Percentiles rank a stretch among this genome's conserved stretches.
phyloP scores from a whole-genome alignment of 2,797 vertebrate genomes.

The Pelobates cultripes region DNA sequence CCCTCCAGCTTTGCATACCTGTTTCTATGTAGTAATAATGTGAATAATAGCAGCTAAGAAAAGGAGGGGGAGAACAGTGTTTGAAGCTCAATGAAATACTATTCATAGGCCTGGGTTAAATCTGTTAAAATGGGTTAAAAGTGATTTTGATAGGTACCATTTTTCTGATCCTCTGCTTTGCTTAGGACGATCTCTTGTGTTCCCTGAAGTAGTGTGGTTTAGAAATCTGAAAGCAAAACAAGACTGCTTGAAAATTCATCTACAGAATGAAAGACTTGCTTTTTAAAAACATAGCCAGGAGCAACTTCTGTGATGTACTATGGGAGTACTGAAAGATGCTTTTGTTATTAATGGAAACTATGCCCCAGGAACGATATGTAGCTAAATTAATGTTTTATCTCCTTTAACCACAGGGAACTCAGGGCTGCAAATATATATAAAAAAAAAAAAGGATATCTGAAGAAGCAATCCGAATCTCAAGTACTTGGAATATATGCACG shows the following conservation, averaged over 20 bases:
- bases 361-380: not conserved
- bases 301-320: conserved; percentile 1
- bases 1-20: no score
- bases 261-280: not conserved
- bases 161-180: conserved; percentile 80
- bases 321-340: not conserved
- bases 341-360: not conserved
- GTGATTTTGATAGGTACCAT: conserved; percentile 72
- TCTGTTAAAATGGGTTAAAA: no score
- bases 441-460: not conserved
- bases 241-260: conserved; percentile 4
- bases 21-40: no score
- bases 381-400: not conserved
- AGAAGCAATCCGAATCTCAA: no score
- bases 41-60: no score
- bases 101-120: no score
- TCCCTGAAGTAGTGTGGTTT: conserved; percentile 83
- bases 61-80: no score
- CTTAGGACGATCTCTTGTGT: conserved; percentile 82
- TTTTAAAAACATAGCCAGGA: conserved; percentile 3
- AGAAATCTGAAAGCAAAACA: conserved; percentile 75
- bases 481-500: no score
- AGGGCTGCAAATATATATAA: no score
- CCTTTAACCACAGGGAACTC: not conserved
- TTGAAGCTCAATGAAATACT: no score